phyloP scores from a whole-genome alignment of 1,140 invertebrate genomes.

The Bombus huntii region DNA sequence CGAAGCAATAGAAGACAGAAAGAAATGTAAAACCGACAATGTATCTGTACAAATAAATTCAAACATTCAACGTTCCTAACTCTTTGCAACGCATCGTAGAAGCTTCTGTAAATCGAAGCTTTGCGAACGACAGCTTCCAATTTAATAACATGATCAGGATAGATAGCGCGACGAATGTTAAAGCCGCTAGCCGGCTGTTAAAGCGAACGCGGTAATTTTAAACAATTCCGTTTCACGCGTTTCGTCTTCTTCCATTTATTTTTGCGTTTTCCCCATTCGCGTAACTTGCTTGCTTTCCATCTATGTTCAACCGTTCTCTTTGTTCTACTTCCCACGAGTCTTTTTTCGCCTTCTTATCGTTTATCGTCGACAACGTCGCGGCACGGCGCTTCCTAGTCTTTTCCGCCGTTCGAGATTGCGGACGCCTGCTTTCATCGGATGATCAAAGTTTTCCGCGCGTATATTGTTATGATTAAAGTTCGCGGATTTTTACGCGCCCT shows the following conservation, averaged over 20 bases:
- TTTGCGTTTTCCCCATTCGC: neutral
- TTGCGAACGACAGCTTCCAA: neutral
- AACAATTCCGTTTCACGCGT: slow-evolving; percentile 56
- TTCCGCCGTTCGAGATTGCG: slow-evolving; percentile 19
- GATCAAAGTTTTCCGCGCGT: slow-evolving; percentile 43
- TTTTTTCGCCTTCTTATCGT: neutral
- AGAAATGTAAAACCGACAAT: neutral
- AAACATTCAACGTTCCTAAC: neutral
- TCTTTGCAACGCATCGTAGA: neutral
- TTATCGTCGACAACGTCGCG: slow-evolving; percentile 4
- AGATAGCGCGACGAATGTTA: neutral
- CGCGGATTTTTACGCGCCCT: slow-evolving; percentile 25
- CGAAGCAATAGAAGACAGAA: neutral
- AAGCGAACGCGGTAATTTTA: slow-evolving; percentile 63
- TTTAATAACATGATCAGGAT: neutral
- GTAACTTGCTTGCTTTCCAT: neutral
- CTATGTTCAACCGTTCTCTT: neutral
- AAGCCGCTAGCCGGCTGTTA: neutral
- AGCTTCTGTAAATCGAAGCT: neutral
- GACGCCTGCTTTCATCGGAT: slow-evolving; percentile 29
- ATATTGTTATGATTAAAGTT: slow-evolving; percentile 55
- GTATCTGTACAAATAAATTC: neutral
- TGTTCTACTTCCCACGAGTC: no score
- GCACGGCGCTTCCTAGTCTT: neutral
- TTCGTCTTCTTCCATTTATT: slow-evolving; percentile 13